phyloP scores from a whole-genome alignment of 2,888 invertebrate species.

The Stictocephala bisonia region DNA sequence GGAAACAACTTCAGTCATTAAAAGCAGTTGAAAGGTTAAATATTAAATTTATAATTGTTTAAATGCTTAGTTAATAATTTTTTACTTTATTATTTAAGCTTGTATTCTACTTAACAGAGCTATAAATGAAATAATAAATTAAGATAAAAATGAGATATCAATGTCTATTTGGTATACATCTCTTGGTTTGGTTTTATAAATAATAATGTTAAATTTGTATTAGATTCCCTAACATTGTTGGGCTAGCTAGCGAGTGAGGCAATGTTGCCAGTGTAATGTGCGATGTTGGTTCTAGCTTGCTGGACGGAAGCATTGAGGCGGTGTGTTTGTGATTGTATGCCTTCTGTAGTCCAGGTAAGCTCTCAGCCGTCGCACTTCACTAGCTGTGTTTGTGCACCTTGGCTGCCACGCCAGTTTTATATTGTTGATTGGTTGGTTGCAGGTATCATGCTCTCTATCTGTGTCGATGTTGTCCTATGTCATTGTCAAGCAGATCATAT shows the following conservation, averaged over 20 bases:
- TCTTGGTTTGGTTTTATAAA: neutral
- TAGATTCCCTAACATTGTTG: neutral
- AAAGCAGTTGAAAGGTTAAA: no score
- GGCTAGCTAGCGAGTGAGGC: no score
- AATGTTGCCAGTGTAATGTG: constrained; percentile 17
- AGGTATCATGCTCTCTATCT: constrained; percentile 26
- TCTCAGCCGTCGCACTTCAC: neutral
- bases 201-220: neutral
- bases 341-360: constrained; percentile 31
- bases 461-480: constrained; percentile 19
- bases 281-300: constrained; percentile 39
- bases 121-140: no score
- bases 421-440: constrained; percentile 28
- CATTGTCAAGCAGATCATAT: no score
- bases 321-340: constrained; percentile 41
- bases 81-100: no score
- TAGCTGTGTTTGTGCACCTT: constrained; percentile 33
- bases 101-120: no score
- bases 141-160: no score
- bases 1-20: no score
- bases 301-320: constrained; percentile 1
- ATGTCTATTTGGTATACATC: no score
- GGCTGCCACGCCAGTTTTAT: neutral
- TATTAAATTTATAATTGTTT: no score
- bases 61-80: no score